These are phyloP conservation scores for Clistopyga incitator DNA, from an alignment of 2,888 invertebrate genomes.

Conservation along the genomic window DNA sequence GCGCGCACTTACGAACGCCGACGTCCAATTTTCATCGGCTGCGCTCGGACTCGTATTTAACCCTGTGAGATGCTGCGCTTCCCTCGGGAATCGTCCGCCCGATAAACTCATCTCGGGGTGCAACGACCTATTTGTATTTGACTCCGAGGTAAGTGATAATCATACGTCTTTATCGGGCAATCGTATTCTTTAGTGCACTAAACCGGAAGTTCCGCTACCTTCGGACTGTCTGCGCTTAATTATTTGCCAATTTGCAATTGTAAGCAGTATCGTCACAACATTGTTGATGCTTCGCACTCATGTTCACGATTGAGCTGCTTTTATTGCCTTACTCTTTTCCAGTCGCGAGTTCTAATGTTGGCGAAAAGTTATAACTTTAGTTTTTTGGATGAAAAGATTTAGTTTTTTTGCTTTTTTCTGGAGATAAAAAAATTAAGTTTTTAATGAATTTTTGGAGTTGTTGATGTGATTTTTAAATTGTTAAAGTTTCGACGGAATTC, in stretches of 20 bases:
- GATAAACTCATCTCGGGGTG: slow-evolving; percentile 13
- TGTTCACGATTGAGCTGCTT: too few species aligned
- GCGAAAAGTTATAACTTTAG: too few species aligned
- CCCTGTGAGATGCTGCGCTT: slow-evolving; percentile 19
- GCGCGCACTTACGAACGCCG: not conserved
- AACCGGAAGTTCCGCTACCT: not conserved
- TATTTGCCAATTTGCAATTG: slow-evolving; percentile 24
- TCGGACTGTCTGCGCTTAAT: not conserved
- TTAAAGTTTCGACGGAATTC: too few species aligned
- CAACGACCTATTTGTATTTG: slow-evolving; percentile 25
- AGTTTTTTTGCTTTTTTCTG: too few species aligned
- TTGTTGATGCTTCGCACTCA: not conserved
- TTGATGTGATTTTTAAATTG: too few species aligned
- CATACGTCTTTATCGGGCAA: slow-evolving; percentile 1
- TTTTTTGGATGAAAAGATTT: too few species aligned
- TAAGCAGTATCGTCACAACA: not conserved
- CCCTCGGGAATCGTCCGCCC: not conserved
- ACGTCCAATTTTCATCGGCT: not conserved
- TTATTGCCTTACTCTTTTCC: too few species aligned
- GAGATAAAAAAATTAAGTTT: too few species aligned
- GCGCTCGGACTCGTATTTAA: not conserved
- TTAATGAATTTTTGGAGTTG: too few species aligned
- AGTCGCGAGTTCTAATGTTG: too few species aligned
- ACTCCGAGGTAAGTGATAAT: slow-evolving; percentile 30
- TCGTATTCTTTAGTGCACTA: not conserved